Evolutionary conservation across 2,888 invertebrate species (phyloP), one percentile per base, ranked within the genome.

Genomic region (Drosophila pseudotakahashii): DNA sequence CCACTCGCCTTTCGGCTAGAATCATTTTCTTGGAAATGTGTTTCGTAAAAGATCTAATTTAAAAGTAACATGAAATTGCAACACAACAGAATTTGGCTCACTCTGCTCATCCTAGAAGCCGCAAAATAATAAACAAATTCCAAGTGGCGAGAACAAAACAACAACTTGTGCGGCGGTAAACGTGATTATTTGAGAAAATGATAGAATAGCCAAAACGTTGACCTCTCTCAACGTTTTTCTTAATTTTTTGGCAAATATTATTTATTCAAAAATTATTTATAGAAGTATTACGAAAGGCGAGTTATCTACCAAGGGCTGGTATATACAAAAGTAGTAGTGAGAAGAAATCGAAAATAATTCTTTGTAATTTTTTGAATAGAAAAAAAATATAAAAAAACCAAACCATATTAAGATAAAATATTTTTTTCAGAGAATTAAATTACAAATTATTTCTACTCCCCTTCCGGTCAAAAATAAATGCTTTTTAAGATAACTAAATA

Each of bases 11-110:
- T 84, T 68, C 81, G 72, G 16, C 47, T 39, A 50, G 19, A 44
- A 55, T 67, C 23, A 36, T 80, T 81, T 78, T 62, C 68, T 57
- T 51, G 52, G 77, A 79, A 80, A 57, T 70, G 51, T 47, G 58
- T 70, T 50, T 61, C 61, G 37, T 19, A 50, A 69, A 47, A 69
- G 67, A 41, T 36, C 44, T 11, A 11, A 42, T 32, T n/a, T 23
- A 64, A 44, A 26, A 36, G 47, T 13, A 50, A 42, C 30, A 50
- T 10, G 5, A 3, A 37, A 45, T 9, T n/a, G 63, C 42, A 45
- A 23, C 19, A 19, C 30, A 45, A 39, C 7, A 32, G 2, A 45
- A 14, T 19, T 52, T 23, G 39, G 19, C 47, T 14, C 32, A 16
- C 47, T 47, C 32, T 26, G 14, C 30, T 30, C 16, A 6, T 16